Conservation (phyloP, 2,888 invertebrate genomes). For the Tribolium freemani region DNA sequence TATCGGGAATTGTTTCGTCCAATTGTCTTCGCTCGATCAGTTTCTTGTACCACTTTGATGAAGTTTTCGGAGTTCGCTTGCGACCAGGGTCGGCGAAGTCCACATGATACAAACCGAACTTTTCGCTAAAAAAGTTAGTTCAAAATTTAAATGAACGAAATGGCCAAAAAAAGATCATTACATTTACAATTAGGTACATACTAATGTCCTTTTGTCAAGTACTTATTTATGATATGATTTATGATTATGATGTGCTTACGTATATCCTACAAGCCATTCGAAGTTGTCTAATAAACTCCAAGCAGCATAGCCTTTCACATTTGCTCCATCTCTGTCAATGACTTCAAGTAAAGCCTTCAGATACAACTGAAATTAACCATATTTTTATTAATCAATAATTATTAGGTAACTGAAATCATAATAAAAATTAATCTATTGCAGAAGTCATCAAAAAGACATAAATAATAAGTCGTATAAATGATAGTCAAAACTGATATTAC, state of each 20-base stretch:
- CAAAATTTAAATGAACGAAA: too few relatives aligned
- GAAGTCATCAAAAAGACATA: too few relatives aligned
- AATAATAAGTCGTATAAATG: too few relatives aligned
- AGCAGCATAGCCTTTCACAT: conserved; percentile 71
- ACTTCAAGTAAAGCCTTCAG: conserved; percentile 52
- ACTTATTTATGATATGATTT: background rate
- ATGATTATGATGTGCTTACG: conserved; percentile 59
- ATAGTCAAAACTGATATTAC: too few relatives aligned
- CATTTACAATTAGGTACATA: background rate
- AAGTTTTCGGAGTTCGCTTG: conserved; percentile 75
- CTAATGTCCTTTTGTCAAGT: too few relatives aligned
- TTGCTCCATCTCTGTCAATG: conserved; percentile 65
- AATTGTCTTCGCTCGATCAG: conserved; percentile 64
- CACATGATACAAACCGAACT: conserved; percentile 78
- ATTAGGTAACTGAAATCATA: too few relatives aligned
- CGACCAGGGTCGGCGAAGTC: conserved; percentile 73
- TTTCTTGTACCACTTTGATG: conserved; percentile 71
- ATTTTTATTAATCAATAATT: background rate
- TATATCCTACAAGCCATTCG: conserved; percentile 73
- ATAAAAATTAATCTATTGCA: too few relatives aligned
- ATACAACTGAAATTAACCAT: conserved; percentile 38
- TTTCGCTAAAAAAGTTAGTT: conserved; percentile 67
- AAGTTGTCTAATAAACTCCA: conserved; percentile 77
- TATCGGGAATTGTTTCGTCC: background rate
- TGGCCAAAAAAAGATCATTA: background rate